Evolutionary conservation across 53 echinoderm and acorn worm species (phyloP).

Genomic region (Echinometra lucunter): DNA sequence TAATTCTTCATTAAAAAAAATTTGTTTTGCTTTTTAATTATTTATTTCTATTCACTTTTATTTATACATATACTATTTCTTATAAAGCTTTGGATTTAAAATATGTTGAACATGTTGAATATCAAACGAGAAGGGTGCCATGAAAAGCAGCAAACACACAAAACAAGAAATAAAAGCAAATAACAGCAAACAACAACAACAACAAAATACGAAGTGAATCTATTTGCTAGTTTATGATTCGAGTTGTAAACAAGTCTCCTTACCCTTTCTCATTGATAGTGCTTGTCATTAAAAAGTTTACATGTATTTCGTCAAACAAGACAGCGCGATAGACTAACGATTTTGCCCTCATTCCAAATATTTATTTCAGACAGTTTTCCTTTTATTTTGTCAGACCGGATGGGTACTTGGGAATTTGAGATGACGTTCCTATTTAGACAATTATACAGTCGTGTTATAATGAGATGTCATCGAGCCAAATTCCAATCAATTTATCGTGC

Average conservation of each 20-base stretch:
- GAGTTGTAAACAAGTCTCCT: neutral
- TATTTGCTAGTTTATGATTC: neutral
- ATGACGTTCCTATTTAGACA: neutral
- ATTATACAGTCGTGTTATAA: constrained; percentile 46
- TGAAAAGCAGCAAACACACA: neutral
- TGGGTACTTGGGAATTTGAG: neutral
- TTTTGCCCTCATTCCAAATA: neutral
- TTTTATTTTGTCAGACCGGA: neutral
- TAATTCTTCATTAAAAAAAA: too few relatives aligned
- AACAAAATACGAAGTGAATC: too few relatives aligned
- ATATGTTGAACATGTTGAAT: too few relatives aligned
- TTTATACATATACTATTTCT: too few relatives aligned
- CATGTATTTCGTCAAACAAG: neutral
- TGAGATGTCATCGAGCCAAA: constrained; percentile 33
- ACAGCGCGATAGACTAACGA: neutral
- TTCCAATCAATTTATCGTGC: constrained; percentile 55
- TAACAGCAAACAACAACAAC: too few relatives aligned
- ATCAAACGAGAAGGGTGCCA: neutral
- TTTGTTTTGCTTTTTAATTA: too few relatives aligned
- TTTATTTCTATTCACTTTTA: too few relatives aligned
- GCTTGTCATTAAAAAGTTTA: neutral
- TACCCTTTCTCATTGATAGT: neutral
- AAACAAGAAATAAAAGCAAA: too few relatives aligned
- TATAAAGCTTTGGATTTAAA: too few relatives aligned
- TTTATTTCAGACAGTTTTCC: constrained; percentile 1